Percentiles rank a stretch among this genome's conserved stretches.
phyloP scores from a whole-genome alignment of 1,140 invertebrate genomes.

The Amphibalanus amphitrite region DNA sequence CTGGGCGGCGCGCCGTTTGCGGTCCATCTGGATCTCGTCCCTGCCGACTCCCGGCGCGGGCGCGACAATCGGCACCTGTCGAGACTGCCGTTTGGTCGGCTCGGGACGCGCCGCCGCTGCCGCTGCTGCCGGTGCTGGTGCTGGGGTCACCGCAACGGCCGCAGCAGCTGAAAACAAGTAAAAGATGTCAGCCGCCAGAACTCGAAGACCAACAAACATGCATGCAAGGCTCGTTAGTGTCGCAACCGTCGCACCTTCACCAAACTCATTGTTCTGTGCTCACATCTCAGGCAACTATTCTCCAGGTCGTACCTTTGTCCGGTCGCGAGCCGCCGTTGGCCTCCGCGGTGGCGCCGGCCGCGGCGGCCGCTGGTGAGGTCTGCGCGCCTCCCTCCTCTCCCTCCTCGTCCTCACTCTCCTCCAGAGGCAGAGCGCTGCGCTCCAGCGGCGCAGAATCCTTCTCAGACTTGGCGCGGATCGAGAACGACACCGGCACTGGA shows the following conservation, averaged over 20 bases:
- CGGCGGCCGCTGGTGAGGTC: too few species aligned
- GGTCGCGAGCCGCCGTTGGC: neutral
- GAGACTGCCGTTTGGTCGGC: neutral
- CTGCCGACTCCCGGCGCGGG: neutral
- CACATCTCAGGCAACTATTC: too few species aligned
- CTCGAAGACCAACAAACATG: too few species aligned
- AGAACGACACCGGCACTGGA: conserved; percentile 3
- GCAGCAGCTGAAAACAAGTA: too few species aligned
- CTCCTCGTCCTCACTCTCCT: neutral
- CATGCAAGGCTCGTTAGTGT: too few species aligned
- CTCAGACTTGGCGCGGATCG: neutral
- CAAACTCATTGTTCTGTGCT: too few species aligned
- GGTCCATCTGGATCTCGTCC: neutral
- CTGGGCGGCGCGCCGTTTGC: neutral
- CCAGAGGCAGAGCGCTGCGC: neutral
- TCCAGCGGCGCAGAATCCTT: neutral
- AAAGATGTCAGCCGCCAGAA: too few species aligned
- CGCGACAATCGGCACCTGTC: neutral
- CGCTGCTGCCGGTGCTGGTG: too few species aligned
- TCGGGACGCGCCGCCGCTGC: neutral
- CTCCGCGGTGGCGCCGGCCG: neutral
- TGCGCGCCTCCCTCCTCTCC: neutral
- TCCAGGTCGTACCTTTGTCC: neutral
- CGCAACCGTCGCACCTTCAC: too few species aligned
- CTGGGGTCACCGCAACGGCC: too few species aligned